phyloP scores from a whole-genome alignment of 2,797 vertebrate genomes.

The Enteromius radiatus region DNA sequence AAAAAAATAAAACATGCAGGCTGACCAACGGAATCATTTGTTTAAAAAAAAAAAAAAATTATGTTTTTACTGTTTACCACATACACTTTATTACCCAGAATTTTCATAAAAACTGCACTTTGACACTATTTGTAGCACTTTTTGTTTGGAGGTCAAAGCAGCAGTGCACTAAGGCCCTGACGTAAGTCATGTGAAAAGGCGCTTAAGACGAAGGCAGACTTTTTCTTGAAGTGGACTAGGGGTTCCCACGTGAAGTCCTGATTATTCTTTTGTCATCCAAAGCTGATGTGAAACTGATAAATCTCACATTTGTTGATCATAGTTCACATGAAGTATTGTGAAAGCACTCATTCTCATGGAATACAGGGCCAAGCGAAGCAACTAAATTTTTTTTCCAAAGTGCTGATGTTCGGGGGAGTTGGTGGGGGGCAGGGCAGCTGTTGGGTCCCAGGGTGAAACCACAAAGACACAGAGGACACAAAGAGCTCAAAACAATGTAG shows the following conservation, averaged over 20 bases:
- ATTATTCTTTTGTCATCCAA: slow-evolving; percentile 54
- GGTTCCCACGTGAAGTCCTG: slow-evolving; percentile 6
- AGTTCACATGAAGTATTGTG: slow-evolving; percentile 28
- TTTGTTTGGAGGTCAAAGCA: background rate
- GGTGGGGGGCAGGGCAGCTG: slow-evolving; percentile 46
- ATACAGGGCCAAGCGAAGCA: slow-evolving; percentile 16
- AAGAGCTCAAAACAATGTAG: slow-evolving; percentile 47
- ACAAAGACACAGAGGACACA: slow-evolving; percentile 49
- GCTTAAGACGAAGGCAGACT: slow-evolving; percentile 8
- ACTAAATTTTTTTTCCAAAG: background rate
- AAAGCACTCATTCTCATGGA: slow-evolving; percentile 22
- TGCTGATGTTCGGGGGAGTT: slow-evolving; percentile 39
- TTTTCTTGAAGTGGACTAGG: slow-evolving; percentile 17
- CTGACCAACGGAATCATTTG: no score
- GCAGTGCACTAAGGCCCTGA: background rate
- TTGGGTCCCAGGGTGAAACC: slow-evolving; percentile 50
- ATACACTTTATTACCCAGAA: background rate
- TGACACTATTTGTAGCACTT: background rate
- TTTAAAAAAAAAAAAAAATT: background rate
- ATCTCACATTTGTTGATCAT: slow-evolving; percentile 32
- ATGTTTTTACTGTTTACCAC: background rate
- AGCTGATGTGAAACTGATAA: slow-evolving; percentile 9
- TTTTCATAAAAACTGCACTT: background rate
- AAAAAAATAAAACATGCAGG: background rate
- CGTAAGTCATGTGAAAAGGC: background rate